These are phyloP conservation scores for Myzus persicae DNA, from an alignment of 1,140 invertebrate genomes.

Conservation along the genomic window DNA sequence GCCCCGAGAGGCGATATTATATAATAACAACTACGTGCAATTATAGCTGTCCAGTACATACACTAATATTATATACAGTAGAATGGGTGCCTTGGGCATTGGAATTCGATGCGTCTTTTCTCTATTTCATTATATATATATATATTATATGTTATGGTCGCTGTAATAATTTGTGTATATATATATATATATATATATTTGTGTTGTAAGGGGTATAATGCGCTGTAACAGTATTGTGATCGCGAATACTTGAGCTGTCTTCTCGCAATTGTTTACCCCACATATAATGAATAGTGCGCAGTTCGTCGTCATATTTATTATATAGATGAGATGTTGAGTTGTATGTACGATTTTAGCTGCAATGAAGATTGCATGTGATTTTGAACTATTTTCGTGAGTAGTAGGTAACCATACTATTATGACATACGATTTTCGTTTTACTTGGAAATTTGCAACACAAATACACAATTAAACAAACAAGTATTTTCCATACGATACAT, in stretches of 20 bases:
- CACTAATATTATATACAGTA: background rate
- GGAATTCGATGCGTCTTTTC: constrained; percentile 1
- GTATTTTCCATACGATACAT: too few species aligned
- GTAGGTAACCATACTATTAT: background rate
- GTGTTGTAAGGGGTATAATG: background rate
- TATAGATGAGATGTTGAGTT: background rate
- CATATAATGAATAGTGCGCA: background rate
- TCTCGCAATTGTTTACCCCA: background rate
- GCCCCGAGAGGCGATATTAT: background rate
- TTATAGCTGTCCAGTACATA: background rate
- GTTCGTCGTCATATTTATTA: background rate
- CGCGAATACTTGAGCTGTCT: background rate
- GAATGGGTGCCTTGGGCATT: background rate
- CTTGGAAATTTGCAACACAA: too few species aligned
- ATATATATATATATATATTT: background rate
- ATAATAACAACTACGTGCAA: constrained; percentile 2
- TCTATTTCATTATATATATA: background rate
- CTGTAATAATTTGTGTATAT: background rate
- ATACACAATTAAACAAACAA: too few species aligned
- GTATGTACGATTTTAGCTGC: background rate
- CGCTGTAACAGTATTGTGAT: background rate
- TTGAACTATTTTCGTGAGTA: background rate
- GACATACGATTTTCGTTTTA: background rate
- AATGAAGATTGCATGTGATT: background rate
- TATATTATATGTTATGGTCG: background rate